phyloP scores from a whole-genome alignment of 2,113 vertebrate species.

The Lepus europaeus region DNA sequence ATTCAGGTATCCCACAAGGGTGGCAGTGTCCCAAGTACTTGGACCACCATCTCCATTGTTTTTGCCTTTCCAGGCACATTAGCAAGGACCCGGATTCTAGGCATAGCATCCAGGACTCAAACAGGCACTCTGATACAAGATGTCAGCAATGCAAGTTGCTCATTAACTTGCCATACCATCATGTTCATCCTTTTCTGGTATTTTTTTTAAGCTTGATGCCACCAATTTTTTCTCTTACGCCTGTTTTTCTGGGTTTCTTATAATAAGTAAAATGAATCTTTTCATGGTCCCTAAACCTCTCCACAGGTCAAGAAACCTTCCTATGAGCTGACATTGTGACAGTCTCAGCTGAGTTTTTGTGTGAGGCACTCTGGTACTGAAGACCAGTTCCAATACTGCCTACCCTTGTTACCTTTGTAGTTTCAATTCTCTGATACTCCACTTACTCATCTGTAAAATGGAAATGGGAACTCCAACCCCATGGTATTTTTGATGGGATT shows the following conservation, averaged over 20 bases:
- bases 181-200: background rate
- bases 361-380: background rate
- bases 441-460: background rate
- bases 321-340: rapidly evolving
- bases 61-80: too few relatives aligned
- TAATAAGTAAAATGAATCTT: background rate
- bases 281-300: background rate
- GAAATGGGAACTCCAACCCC: background rate
- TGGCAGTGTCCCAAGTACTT: too few relatives aligned
- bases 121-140: too few relatives aligned
- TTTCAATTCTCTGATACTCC: background rate
- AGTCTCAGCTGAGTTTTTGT: background rate
- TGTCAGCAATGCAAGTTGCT: too few relatives aligned
- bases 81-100: too few relatives aligned
- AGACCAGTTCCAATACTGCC: background rate
- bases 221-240: background rate
- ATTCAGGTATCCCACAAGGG: too few relatives aligned
- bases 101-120: too few relatives aligned
- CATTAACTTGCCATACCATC: too few relatives aligned
- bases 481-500: background rate
- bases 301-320: background rate
- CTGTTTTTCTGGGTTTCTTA: background rate
- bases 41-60: too few relatives aligned
- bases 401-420: background rate
- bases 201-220: background rate